Percentiles rank a stretch among this genome's conserved stretches.
phyloP scores from a whole-genome alignment of 2,888 invertebrate genomes.

The Machimus rusticus region DNA sequence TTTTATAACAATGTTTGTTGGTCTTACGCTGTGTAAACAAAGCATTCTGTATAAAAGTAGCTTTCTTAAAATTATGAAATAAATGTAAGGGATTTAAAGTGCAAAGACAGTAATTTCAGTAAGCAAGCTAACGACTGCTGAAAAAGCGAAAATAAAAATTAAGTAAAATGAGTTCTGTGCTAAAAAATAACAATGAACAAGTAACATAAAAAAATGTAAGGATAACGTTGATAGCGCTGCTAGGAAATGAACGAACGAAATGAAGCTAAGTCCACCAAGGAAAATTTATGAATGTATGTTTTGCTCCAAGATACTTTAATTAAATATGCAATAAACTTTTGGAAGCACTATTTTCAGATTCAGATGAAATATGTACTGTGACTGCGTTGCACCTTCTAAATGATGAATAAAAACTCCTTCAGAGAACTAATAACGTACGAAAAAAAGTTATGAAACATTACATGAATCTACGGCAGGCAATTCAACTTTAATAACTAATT shows the following conservation, averaged over 20 bases:
- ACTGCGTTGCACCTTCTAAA: background rate
- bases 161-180: background rate
- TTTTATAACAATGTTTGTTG: too few relatives aligned
- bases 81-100: background rate
- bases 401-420: background rate
- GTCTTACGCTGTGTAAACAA: too few relatives aligned
- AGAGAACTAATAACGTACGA: background rate
- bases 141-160: background rate
- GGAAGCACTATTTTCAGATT: background rate
- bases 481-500: background rate
- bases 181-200: background rate
- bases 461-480: background rate
- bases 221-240: background rate
- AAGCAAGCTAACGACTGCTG: background rate
- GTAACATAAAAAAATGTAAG: background rate
- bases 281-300: background rate
- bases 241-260: background rate
- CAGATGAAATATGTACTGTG: background rate
- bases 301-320: background rate
- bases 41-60: too few relatives aligned
- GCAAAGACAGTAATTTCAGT: background rate
- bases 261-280: background rate
- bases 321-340: background rate
- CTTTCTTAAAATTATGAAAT: background rate
- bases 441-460: background rate